phyloP scores from a whole-genome alignment of 2,888 invertebrate species.

The Synergus umbraculus region DNA sequence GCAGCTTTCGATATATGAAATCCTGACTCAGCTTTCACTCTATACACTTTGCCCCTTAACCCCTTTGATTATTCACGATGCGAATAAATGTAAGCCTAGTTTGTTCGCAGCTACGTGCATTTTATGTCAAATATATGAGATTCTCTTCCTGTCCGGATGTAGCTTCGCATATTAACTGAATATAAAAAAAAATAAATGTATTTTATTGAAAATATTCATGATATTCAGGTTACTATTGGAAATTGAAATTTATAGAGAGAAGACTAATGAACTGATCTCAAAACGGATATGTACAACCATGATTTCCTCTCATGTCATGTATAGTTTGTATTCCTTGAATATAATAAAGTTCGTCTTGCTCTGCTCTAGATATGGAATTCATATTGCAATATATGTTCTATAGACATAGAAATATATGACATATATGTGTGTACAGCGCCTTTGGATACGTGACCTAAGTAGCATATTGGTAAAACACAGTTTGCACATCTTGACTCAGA shows the following conservation, averaged over 20 bases:
- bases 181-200: not conserved
- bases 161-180: too few relatives aligned
- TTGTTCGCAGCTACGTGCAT: too few relatives aligned
- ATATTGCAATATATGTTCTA: not conserved
- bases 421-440: not conserved
- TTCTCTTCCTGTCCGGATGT: too few relatives aligned
- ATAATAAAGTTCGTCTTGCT: not conserved
- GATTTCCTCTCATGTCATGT: not conserved
- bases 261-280: not conserved
- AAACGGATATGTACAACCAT: not conserved
- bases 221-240: not conserved
- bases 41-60: not conserved
- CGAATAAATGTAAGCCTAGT: too few relatives aligned
- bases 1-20: not conserved
- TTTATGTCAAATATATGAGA: too few relatives aligned
- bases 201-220: not conserved
- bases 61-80: too few relatives aligned
- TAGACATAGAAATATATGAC: not conserved
- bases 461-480: slow-evolving; percentile 29
- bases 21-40: not conserved
- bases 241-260: not conserved
- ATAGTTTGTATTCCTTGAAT: not conserved
- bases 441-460: slow-evolving; percentile 16
- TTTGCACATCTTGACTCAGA: slow-evolving; percentile 5
- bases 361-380: not conserved